These are phyloP conservation scores for Anabas testudineus DNA, from an alignment of 2,797 vertebrate species.

Conservation along the genomic window DNA sequence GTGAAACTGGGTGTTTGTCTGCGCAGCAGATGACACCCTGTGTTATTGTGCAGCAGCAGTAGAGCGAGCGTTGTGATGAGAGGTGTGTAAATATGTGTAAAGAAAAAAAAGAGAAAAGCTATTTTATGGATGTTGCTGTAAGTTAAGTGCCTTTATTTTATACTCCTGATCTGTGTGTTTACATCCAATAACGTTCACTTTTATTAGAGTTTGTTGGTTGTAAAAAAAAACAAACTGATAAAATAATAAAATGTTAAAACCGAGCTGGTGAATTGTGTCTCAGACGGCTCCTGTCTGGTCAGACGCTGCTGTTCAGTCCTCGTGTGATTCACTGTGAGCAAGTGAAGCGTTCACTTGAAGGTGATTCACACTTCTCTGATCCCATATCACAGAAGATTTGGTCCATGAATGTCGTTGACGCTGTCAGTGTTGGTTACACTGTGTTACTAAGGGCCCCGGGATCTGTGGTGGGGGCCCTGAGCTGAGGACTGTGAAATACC, in stretches of 20 bases:
- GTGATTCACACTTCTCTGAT: no score
- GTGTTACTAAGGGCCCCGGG: no score
- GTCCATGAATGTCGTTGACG: no score
- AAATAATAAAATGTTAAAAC: conserved; percentile 21
- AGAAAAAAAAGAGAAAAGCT: conserved; percentile 66
- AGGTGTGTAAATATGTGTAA: conserved; percentile 70
- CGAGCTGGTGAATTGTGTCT: background rate
- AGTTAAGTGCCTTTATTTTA: conserved; percentile 67
- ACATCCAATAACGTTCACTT: conserved; percentile 8
- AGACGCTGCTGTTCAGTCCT: no score
- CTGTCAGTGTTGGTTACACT: no score
- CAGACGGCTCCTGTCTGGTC: no score
- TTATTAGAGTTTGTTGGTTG: conserved; percentile 15
- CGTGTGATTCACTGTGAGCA: no score
- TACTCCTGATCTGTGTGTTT: conserved; percentile 40
- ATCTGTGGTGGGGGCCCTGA: no score
- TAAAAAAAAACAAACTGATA: conserved; percentile 13
- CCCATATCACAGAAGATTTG: no score
- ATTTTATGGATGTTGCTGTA: conserved; percentile 56
- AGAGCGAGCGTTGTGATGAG: background rate
- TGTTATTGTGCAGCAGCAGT: background rate
- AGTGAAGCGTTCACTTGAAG: no score
- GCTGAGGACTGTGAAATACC: no score
- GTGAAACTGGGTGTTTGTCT: background rate
- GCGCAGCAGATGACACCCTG: background rate